These are phyloP conservation scores for Apeira syringaria DNA, from an alignment of 2,888 invertebrate genomes.

Conservation along the genomic window DNA sequence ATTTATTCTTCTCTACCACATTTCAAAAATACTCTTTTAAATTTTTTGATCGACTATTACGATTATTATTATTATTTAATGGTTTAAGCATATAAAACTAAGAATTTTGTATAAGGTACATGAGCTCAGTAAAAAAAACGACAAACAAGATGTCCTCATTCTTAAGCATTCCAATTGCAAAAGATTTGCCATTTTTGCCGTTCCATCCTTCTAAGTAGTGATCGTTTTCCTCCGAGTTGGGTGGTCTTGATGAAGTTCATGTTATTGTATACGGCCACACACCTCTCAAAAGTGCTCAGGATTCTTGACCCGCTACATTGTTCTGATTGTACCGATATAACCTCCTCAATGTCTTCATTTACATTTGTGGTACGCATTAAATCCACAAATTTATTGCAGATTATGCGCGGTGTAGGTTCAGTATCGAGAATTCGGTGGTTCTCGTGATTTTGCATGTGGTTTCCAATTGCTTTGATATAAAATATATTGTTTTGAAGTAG, in stretches of 20 bases:
- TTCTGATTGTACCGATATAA: slow-evolving; percentile 42
- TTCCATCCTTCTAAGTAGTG: background rate
- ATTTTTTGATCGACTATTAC: too few relatives aligned
- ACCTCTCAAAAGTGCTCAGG: slow-evolving; percentile 38
- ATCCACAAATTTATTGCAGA: slow-evolving; percentile 46
- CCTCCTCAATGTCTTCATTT: slow-evolving; percentile 50
- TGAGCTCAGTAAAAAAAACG: too few relatives aligned
- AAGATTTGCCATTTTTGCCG: background rate
- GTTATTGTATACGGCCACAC: slow-evolving; percentile 43
- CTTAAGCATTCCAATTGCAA: too few relatives aligned
- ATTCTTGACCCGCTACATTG: slow-evolving; percentile 40
- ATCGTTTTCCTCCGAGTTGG: slow-evolving; percentile 36
- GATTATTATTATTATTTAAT: too few relatives aligned
- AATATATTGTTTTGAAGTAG: too few relatives aligned
- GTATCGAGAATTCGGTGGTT: slow-evolving; percentile 10
- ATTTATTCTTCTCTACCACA: too few relatives aligned
- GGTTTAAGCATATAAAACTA: too few relatives aligned
- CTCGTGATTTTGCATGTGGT: slow-evolving; percentile 9
- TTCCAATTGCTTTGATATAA: background rate
- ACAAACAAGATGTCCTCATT: too few relatives aligned
- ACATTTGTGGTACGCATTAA: slow-evolving; percentile 44
- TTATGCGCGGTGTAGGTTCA: slow-evolving; percentile 26
- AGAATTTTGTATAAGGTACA: too few relatives aligned
- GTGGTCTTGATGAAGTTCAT: slow-evolving; percentile 43
- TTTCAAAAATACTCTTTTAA: too few relatives aligned